Evolutionary conservation across 2,113 vertebrate genomes (phyloP).

Genomic region (Lepus europaeus): DNA sequence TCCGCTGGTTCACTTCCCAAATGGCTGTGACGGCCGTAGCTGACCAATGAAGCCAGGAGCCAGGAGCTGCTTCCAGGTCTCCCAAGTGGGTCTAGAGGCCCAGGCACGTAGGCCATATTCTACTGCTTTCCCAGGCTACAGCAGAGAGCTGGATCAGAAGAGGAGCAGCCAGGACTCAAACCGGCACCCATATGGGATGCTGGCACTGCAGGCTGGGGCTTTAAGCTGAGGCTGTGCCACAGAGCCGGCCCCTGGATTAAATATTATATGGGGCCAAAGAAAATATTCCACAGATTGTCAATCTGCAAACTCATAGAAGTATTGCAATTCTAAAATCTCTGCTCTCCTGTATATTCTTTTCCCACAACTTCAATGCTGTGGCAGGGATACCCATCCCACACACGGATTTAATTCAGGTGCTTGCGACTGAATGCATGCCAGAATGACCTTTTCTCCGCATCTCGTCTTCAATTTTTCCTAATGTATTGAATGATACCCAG

Average conservation of each 20-base stretch:
- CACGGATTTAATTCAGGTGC: not conserved
- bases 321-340: not conserved
- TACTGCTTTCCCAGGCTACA: too few species aligned
- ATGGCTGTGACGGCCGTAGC: too few species aligned
- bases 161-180: too few species aligned
- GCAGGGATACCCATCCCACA: not conserved
- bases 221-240: too few species aligned
- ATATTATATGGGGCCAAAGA: not conserved
- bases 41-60: too few species aligned
- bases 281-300: not conserved
- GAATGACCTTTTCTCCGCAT: not conserved
- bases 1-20: too few species aligned
- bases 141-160: too few species aligned
- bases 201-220: too few species aligned
- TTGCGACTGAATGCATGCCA: not conserved
- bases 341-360: not conserved
- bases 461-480: not conserved
- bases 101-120: too few species aligned
- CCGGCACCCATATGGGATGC: too few species aligned
- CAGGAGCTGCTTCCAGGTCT: too few species aligned
- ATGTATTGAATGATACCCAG: not conserved
- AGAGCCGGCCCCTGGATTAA: not conserved
- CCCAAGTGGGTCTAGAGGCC: too few species aligned
- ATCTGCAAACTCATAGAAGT: not conserved
- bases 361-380: not conserved